These are phyloP conservation scores for Ictalurus furcatus DNA, from an alignment of 2,113 vertebrate species.

Conservation along the genomic window DNA sequence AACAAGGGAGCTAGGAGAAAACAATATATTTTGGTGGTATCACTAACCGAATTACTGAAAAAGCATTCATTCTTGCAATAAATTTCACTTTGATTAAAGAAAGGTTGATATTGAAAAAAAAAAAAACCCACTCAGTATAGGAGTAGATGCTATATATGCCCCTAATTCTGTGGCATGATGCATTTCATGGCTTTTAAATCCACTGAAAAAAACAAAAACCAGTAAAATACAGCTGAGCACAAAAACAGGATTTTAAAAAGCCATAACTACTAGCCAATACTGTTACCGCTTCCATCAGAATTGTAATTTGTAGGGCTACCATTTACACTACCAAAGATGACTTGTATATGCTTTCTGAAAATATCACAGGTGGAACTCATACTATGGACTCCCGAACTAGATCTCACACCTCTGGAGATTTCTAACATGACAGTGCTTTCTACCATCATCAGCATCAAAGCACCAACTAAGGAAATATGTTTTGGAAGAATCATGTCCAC, in stretches of 20 bases:
- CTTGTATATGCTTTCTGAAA: not conserved
- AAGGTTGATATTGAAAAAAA: not conserved
- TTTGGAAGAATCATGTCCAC: not conserved
- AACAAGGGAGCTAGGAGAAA: constrained; percentile 83
- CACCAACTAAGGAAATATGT: not conserved
- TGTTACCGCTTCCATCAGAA: not conserved
- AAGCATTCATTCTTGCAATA: not conserved
- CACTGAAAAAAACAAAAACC: not conserved
- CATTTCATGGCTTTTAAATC: not conserved
- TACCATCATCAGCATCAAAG: not conserved
- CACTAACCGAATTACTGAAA: not conserved
- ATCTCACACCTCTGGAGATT: not conserved
- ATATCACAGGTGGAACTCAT: not conserved
- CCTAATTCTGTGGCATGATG: not conserved
- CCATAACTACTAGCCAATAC: too few relatives aligned
- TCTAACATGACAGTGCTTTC: not conserved
- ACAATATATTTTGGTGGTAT: not conserved
- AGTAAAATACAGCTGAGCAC: not conserved
- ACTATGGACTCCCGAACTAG: not conserved
- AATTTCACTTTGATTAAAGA: not conserved
- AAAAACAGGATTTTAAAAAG: not conserved
- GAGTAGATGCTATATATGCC: not conserved
- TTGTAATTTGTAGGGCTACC: not conserved
- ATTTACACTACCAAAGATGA: not conserved
- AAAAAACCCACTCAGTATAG: not conserved